Conservation (phyloP, 2,888 invertebrate genomes). For the Plemyria rubiginata region DNA sequence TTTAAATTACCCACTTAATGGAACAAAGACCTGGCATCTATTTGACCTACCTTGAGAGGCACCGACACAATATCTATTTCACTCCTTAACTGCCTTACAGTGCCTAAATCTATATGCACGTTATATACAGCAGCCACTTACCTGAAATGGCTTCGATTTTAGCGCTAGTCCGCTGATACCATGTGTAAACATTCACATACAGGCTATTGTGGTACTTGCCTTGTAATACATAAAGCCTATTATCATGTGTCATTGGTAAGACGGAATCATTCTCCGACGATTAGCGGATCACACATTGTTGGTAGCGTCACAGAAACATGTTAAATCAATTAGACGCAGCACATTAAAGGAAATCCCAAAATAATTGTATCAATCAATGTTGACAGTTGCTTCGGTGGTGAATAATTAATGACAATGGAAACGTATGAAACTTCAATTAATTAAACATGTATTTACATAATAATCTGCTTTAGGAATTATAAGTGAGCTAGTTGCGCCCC, state of each 20-base stretch:
- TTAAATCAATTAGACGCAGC: constrained; percentile 34
- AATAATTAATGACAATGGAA: background rate
- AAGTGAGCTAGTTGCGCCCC: too few species aligned
- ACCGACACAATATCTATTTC: background rate
- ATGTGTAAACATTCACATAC: constrained; percentile 40
- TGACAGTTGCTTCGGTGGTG: background rate
- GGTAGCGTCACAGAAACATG: constrained; percentile 36
- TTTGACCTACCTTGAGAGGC: background rate
- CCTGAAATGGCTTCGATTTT: constrained; percentile 44
- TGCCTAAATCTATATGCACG: constrained; percentile 34
- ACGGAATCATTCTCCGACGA: constrained; percentile 33
- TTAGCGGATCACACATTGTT: constrained; percentile 28
- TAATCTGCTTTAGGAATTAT: too few species aligned
- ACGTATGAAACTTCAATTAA: too few species aligned
- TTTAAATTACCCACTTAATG: background rate
- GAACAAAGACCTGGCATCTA: background rate
- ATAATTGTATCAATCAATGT: constrained; percentile 35
- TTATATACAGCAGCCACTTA: constrained; percentile 32
- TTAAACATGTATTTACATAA: too few species aligned
- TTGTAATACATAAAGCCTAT: constrained; percentile 25
- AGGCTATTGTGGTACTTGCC: constrained; percentile 39
- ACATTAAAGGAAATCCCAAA: constrained; percentile 14
- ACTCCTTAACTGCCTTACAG: constrained; percentile 38
- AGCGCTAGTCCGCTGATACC: constrained; percentile 42
- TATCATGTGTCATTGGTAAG: constrained; percentile 27